These are phyloP conservation scores for Tichodroma muraria DNA, from an alignment of 2,113 vertebrate species.

Conservation along the genomic window DNA sequence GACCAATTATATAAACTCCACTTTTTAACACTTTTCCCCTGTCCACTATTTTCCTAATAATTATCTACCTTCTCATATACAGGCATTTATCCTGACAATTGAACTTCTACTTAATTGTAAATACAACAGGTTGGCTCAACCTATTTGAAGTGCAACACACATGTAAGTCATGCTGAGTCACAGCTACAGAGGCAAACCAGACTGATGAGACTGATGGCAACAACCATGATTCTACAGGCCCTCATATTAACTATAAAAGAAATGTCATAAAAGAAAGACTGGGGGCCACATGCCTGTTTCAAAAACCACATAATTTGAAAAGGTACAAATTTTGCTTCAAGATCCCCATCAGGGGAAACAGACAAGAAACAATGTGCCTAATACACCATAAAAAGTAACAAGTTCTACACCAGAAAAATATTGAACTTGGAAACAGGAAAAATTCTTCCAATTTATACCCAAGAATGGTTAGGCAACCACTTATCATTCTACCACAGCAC, in stretches of 20 bases:
- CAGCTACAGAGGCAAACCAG: neutral
- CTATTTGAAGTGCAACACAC: neutral
- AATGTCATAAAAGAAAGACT: neutral
- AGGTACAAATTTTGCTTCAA: neutral
- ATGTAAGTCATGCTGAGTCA: neutral
- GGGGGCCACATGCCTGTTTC: accelerated
- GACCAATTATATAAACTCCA: neutral
- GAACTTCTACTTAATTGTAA: neutral
- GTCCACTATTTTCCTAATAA: neutral
- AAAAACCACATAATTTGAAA: neutral
- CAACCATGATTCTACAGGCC: neutral
- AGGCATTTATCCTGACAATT: neutral
- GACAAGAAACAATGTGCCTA: neutral
- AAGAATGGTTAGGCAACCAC: neutral
- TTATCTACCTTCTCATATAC: neutral
- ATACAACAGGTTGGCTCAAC: neutral
- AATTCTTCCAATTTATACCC: neutral
- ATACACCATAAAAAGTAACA: neutral
- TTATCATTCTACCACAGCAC: neutral
- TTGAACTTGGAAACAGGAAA: neutral
- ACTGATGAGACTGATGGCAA: neutral
- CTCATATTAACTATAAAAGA: neutral
- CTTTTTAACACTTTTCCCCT: neutral
- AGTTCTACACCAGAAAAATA: neutral
- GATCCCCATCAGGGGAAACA: neutral